phyloP scores from a whole-genome alignment of 37 sponge, comb jelly and placozoan species.

The Lycopodina hypogea region DNA sequence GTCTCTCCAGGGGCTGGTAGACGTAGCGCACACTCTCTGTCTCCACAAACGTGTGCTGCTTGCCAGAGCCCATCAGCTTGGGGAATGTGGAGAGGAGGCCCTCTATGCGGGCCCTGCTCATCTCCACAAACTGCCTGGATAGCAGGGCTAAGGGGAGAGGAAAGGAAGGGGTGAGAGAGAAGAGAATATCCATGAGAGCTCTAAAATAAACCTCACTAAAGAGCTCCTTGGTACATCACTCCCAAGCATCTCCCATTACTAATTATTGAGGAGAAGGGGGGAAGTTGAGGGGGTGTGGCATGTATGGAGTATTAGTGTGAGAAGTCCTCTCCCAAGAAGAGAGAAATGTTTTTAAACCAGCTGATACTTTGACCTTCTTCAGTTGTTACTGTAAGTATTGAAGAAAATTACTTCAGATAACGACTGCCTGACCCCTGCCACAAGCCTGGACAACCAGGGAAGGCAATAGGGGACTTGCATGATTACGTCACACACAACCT shows the following conservation, averaged over 20 bases:
- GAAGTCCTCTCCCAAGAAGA: too few species aligned
- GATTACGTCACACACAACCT: too few species aligned
- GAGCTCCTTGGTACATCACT: background rate
- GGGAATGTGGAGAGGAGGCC: constrained; percentile 96
- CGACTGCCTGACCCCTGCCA: too few species aligned
- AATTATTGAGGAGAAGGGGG: too few species aligned
- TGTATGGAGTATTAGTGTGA: too few species aligned
- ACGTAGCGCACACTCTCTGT: constrained; percentile 98
- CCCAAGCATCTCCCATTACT: background rate
- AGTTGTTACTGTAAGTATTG: too few species aligned
- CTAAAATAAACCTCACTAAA: background rate
- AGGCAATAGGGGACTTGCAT: too few species aligned
- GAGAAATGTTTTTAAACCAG: too few species aligned
- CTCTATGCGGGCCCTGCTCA: constrained; percentile 94
- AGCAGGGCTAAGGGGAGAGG: constrained; percentile 69
- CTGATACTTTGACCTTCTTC: too few species aligned
- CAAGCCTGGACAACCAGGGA: too few species aligned
- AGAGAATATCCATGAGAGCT: background rate
- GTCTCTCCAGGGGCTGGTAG: constrained; percentile 94
- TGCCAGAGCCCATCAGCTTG: constrained; percentile 84
- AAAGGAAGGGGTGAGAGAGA: background rate
- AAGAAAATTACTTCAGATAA: too few species aligned
- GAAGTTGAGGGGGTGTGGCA: too few species aligned
- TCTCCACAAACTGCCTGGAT: constrained; percentile 98
- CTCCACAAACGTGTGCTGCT: constrained; percentile 99